These are phyloP conservation scores for Rhorus exstirpatorius DNA, from an alignment of 2,888 invertebrate genomes.

Conservation along the genomic window DNA sequence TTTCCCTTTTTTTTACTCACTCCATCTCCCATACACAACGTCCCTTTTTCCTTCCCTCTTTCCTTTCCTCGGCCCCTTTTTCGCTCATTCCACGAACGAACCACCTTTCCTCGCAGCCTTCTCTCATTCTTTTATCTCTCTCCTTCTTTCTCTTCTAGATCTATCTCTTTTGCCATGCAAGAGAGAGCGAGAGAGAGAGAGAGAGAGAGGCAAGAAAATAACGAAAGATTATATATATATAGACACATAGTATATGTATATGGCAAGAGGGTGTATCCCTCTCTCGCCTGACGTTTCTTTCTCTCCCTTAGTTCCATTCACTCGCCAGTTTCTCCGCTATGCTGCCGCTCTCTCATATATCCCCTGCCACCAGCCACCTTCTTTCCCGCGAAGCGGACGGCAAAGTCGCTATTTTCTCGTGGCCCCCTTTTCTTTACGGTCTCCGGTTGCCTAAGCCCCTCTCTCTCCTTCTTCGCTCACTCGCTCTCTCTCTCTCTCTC, in stretches of 20 bases:
- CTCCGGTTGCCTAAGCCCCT: conserved; percentile 73
- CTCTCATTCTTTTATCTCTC: conserved; percentile 37
- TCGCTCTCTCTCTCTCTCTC: conserved; percentile 64
- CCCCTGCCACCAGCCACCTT: conserved; percentile 79
- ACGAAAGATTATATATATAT: conserved; percentile 9
- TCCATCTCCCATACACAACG: conserved; percentile 77
- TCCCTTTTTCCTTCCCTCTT: conserved; percentile 68
- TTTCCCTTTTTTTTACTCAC: conserved; percentile 49
- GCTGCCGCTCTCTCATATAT: conserved; percentile 77
- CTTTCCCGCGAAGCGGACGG: conserved; percentile 83
- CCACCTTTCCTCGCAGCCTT: conserved; percentile 51
- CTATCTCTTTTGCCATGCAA: conserved; percentile 37
- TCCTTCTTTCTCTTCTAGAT: conserved; percentile 20
- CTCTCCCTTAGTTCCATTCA: conserved; percentile 84
- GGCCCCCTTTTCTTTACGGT: conserved; percentile 81
- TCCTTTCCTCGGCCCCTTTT: conserved; percentile 78
- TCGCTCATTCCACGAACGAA: conserved; percentile 70
- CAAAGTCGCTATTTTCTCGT: conserved; percentile 83
- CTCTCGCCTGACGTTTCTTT: conserved; percentile 79
- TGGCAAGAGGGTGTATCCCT: conserved; percentile 60
- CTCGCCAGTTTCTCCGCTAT: conserved; percentile 81
- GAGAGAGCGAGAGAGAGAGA: not conserved
- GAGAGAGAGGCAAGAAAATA: conserved; percentile 34
- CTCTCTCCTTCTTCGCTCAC: conserved; percentile 65
- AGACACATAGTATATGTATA: conserved; percentile 28